Conservation (phyloP, 2,888 invertebrate species). For the Agrochola circellaris region DNA sequence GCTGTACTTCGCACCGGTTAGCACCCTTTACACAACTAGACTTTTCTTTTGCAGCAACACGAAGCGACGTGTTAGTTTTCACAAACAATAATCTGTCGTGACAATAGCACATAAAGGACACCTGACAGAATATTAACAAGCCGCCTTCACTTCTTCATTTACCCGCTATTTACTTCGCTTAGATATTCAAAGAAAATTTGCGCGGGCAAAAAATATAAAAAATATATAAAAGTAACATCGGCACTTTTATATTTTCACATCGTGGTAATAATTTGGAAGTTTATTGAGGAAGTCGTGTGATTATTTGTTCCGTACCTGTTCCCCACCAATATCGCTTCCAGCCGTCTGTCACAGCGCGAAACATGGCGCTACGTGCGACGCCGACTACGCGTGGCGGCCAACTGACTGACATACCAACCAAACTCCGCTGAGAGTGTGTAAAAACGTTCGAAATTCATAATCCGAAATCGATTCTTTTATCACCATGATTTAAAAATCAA, state of each 20-base stretch:
- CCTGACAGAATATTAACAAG: slow-evolving; percentile 38
- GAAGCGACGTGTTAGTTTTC: slow-evolving; percentile 35
- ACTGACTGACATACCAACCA: slow-evolving; percentile 76
- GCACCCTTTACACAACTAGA: slow-evolving; percentile 57
- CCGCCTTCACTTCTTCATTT: slow-evolving; percentile 34
- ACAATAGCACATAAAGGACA: slow-evolving; percentile 54
- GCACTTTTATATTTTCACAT: slow-evolving; percentile 65
- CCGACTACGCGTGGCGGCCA: slow-evolving; percentile 83
- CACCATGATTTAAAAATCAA: slow-evolving; percentile 46
- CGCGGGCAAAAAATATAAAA: neutral
- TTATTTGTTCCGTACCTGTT: slow-evolving; percentile 87
- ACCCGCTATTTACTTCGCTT: slow-evolving; percentile 42
- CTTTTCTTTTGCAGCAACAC: slow-evolving; percentile 50
- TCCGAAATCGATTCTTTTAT: slow-evolving; percentile 56
- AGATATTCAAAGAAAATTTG: slow-evolving; percentile 18
- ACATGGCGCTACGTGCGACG: slow-evolving; percentile 85
- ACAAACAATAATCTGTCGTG: slow-evolving; percentile 40
- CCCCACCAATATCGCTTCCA: slow-evolving; percentile 90
- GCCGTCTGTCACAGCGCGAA: slow-evolving; percentile 86
- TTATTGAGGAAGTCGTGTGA: slow-evolving; percentile 84
- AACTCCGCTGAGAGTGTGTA: slow-evolving; percentile 66
- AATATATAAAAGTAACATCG: neutral
- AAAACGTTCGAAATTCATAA: slow-evolving; percentile 73
- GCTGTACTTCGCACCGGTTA: slow-evolving; percentile 74
- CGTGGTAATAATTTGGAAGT: slow-evolving; percentile 72